Evolutionary conservation across 2,888 invertebrate genomes (phyloP), one percentile per base, ranked within the genome.

Genomic region (Schizotus pectinicornis): DNA sequence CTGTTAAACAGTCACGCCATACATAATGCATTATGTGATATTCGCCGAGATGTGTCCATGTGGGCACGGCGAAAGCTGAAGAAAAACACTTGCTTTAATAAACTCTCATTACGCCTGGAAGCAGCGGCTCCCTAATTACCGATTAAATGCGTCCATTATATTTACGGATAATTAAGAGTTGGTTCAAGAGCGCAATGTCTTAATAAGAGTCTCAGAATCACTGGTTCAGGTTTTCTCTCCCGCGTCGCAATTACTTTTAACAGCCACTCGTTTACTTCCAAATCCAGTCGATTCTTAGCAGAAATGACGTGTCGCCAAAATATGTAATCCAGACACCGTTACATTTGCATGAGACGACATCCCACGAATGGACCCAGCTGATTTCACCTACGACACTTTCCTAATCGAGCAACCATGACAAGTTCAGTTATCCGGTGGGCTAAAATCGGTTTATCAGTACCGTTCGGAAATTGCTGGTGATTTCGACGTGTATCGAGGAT

Each of bases 341-440:
- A 48, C 42, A 48, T 55, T 55, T 43, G 49, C 11, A 9, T 35
- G 36, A 55, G 48, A 50, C 50, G 48, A 38, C 14, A 42, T 47
- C 47, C 52, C 53, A 49, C 53, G 49, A 43, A 54, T 49, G 49
- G 42, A 51, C 45, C 55, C 59, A 59, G 55, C 56, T 56, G 59
- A 59, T 59, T 36, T 55, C 59, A 45, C 59, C 59, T 49, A 59
- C 59, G 55, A 51, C 37, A 42, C 50, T 51, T 47, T 45, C 59
- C 59, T 50, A 59, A 59, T 56, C 45, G 39, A 56, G 52, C 39
- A 42, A 55, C 50, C 45, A 46, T 41, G 49, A 45, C 45, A 46
- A 47, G 50, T 51, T 52, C 49, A 50, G 55, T 59, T 59, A 59
- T 50, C 38, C 38, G 11, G 38, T 38, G 11, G 38, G 38, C 38